These are phyloP conservation scores for Holcopasites calliopsidis DNA, from an alignment of 1,140 invertebrate species.

Conservation along the genomic window DNA sequence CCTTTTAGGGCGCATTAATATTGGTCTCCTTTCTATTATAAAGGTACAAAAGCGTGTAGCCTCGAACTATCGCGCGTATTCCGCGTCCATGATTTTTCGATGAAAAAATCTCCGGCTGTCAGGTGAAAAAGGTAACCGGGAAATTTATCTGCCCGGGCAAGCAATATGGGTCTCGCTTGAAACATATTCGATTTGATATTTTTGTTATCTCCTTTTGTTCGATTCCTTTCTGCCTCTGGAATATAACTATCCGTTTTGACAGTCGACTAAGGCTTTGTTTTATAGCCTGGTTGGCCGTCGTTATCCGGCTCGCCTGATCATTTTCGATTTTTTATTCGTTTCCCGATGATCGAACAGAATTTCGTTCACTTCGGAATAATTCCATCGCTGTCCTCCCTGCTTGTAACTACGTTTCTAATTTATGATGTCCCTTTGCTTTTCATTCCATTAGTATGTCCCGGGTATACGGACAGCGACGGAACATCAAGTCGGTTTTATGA, in stretches of 20 bases:
- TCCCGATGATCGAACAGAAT: constrained; percentile 8
- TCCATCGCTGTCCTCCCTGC: neutral
- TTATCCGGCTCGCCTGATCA: neutral
- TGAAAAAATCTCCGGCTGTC: neutral
- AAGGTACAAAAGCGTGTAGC: neutral
- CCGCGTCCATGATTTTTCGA: neutral
- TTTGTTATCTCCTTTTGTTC: constrained; percentile 15
- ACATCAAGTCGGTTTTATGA: neutral
- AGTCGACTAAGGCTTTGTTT: constrained; percentile 27
- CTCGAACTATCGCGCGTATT: neutral
- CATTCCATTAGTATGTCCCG: neutral
- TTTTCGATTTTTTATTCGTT: neutral
- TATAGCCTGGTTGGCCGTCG: constrained; percentile 14
- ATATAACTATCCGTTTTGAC: constrained; percentile 5
- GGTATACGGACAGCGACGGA: neutral
- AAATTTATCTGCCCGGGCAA: constrained; percentile 18
- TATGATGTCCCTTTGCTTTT: neutral
- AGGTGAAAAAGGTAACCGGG: constrained; percentile 12
- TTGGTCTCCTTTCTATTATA: constrained; percentile 38
- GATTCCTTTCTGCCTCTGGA: neutral
- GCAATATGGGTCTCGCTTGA: constrained; percentile 22
- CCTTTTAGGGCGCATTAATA: constrained; percentile 14
- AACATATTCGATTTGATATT: constrained; percentile 26
- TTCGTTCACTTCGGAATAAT: neutral
- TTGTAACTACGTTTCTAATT: neutral